Conservation (phyloP, 1,140 invertebrate species). For the Penaeus vannamei region DNA sequence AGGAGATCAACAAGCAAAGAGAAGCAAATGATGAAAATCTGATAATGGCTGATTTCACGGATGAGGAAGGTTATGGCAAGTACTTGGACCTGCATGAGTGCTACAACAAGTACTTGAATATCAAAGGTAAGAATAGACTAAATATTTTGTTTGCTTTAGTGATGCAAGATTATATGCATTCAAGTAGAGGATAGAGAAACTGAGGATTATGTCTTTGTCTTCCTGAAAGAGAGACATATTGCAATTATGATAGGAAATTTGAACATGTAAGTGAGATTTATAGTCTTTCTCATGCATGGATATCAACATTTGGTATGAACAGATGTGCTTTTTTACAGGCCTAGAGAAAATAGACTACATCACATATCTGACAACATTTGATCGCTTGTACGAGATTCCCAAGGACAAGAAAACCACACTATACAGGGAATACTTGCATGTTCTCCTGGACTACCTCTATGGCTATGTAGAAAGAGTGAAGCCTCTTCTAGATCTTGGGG, state of each 20-base stretch:
- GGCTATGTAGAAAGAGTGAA: constrained; percentile 89
- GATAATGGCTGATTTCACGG: constrained; percentile 93
- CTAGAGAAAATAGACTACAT: constrained; percentile 96
- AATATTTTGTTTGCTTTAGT: background rate
- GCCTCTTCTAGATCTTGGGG: constrained; percentile 89
- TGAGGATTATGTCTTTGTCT: no score
- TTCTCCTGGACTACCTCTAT: constrained; percentile 89
- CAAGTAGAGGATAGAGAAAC: no score
- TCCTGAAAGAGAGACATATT: no score
- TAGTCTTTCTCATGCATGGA: no score
- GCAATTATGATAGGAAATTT: no score
- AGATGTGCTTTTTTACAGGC: constrained; percentile 35
- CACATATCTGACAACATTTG: constrained; percentile 93
- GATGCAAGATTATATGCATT: no score
- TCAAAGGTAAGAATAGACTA: constrained; percentile 89
- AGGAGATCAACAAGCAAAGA: constrained; percentile 90
- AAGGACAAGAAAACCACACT: constrained; percentile 95
- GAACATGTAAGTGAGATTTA: no score
- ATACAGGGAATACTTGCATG: constrained; percentile 90
- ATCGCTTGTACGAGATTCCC: constrained; percentile 96
- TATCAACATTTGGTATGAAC: no score
- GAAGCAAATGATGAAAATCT: constrained; percentile 75
- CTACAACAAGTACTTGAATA: constrained; percentile 95
- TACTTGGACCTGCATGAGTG: constrained; percentile 99
- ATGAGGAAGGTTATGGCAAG: constrained; percentile 99